A percentile compares a stretch with the other conserved stretches of the same genome.
phyloP scores from a whole-genome alignment of 2,888 invertebrate genomes.

The Pristionchus exspectatus region DNA sequence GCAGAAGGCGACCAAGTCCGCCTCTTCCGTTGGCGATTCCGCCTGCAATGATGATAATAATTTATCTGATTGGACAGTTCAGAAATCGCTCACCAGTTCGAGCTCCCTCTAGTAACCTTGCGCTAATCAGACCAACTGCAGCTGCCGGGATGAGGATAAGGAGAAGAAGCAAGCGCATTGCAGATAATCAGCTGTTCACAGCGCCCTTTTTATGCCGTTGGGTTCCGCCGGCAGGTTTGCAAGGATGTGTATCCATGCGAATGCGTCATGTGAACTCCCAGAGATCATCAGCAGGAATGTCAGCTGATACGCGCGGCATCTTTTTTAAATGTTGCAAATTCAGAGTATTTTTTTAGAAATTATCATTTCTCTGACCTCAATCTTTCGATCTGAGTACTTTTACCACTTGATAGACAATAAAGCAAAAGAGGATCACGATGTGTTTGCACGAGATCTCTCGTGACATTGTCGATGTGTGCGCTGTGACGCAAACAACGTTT shows the following conservation, averaged over 20 bases:
- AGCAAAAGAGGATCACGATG: not conserved
- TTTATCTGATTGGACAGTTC: not conserved
- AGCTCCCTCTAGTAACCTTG: not conserved
- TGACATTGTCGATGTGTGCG: not conserved
- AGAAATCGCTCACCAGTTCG: not conserved
- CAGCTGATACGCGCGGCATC: too few species aligned
- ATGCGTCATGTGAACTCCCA: not conserved
- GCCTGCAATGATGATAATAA: not conserved
- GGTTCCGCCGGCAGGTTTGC: not conserved
- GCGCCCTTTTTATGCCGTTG: not conserved
- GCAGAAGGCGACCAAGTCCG: not conserved
- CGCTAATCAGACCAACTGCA: not conserved
- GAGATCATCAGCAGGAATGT: not conserved
- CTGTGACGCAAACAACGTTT: not conserved
- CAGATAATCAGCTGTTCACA: not conserved
- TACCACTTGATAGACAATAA: not conserved
- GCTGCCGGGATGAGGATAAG: not conserved
- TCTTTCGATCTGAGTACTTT: too few species aligned
- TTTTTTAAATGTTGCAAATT: too few species aligned
- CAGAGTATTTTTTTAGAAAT: too few species aligned
- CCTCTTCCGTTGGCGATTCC: not conserved
- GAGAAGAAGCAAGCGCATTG: not conserved
- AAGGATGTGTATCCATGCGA: not conserved
- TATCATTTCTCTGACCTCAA: too few species aligned
- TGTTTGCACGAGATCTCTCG: not conserved